These are phyloP conservation scores for Endotricha flammealis DNA, from an alignment of 2,888 invertebrate species.

Conservation along the genomic window DNA sequence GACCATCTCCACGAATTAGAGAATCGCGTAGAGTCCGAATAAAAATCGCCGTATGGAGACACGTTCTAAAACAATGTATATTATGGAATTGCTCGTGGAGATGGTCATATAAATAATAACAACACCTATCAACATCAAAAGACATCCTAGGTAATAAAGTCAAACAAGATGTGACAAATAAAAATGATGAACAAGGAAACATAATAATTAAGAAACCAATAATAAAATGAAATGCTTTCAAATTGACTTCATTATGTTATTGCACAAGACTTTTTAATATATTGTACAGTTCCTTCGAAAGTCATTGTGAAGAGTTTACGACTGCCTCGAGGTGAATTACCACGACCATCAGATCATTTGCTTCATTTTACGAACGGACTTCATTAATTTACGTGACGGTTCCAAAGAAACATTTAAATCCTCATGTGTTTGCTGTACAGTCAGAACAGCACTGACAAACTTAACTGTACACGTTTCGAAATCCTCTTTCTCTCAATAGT, in stretches of 20 bases:
- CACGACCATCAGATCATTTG: conserved; percentile 9
- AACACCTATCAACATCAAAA: no score
- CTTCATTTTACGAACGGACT: conserved; percentile 16
- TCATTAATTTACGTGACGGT: conserved; percentile 21
- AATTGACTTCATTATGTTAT: neutral
- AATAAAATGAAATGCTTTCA: conserved; percentile 1
- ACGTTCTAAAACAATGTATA: no score
- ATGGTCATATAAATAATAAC: no score
- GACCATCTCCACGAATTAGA: no score
- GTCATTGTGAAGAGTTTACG: conserved; percentile 8
- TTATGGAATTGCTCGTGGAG: no score
- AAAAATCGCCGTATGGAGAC: no score
- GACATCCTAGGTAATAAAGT: no score
- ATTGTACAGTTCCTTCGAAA: conserved; percentile 2
- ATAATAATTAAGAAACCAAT: conserved; percentile 5
- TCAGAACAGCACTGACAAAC: conserved; percentile 17
- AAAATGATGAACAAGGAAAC: conserved; percentile 1
- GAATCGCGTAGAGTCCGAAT: no score
- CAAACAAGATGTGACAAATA: no score
- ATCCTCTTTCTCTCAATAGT: neutral
- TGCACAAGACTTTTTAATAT: neutral
- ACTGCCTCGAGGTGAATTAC: conserved; percentile 10
- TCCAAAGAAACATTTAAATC: conserved; percentile 18
- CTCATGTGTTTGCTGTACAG: conserved; percentile 11
- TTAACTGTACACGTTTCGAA: conserved; percentile 8